A percentile compares a stretch with the other conserved stretches of the same genome.
Conservation (phyloP, 2,797 vertebrate genomes). For the Chiroxiphia lanceolata region DNA sequence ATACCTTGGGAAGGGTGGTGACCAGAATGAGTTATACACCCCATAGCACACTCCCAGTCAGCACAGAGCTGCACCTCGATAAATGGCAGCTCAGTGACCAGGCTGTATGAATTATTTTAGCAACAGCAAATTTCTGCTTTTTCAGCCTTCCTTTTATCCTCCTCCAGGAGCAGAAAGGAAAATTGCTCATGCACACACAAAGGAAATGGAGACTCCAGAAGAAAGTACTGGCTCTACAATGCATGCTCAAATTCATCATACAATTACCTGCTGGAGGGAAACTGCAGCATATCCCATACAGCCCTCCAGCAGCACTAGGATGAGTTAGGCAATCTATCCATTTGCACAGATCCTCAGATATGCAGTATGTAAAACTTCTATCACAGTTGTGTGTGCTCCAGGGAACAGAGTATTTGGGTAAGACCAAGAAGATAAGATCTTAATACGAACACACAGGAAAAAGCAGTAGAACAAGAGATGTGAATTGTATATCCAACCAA, state of each 20-base stretch:
- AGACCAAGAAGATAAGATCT: not conserved
- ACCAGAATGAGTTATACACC: not conserved
- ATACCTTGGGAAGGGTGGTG: not conserved
- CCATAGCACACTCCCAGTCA: accelerated
- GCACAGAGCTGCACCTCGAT: not conserved
- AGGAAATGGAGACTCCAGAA: not conserved
- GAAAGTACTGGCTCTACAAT: not conserved
- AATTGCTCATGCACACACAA: not conserved
- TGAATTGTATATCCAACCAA: not conserved
- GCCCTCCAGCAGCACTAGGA: not conserved
- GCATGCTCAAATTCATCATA: not conserved
- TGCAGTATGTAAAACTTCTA: accelerated
- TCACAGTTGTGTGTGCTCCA: not conserved
- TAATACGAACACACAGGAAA: not conserved
- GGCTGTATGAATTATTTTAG: not conserved
- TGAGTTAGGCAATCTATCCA: not conserved
- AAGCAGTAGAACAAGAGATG: not conserved
- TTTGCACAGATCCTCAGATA: not conserved
- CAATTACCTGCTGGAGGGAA: not conserved
- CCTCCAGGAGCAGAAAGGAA: not conserved
- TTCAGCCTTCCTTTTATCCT: not conserved
- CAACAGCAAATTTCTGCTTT: not conserved
- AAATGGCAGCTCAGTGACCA: not conserved
- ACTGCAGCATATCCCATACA: accelerated
- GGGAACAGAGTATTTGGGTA: not conserved